These are phyloP conservation scores for Microcebus ravelobensis DNA, from an alignment of 2,113 vertebrate genomes.

Conservation along the genomic window DNA sequence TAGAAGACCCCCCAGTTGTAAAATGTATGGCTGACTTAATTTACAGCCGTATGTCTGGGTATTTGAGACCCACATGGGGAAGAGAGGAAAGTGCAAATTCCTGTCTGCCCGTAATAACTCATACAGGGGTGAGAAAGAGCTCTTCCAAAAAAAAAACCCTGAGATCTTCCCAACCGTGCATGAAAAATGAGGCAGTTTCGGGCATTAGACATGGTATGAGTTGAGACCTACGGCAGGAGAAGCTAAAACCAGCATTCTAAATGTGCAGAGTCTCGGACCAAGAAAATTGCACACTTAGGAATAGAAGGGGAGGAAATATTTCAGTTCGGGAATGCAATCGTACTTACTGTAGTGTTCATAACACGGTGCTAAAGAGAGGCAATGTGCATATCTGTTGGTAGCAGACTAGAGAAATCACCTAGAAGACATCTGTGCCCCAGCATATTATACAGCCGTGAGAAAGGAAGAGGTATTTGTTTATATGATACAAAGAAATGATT, in stretches of 20 bases:
- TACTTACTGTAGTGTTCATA: no score
- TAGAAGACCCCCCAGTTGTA: no score
- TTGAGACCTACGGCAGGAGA: not conserved
- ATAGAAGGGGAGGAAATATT: no score
- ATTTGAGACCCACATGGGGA: not conserved
- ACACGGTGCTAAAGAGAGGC: accelerated
- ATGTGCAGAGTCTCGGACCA: not conserved
- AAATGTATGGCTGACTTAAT: accelerated
- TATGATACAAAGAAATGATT: not conserved
- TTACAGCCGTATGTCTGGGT: accelerated
- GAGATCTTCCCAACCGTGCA: accelerated
- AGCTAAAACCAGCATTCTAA: not conserved
- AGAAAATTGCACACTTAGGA: not conserved
- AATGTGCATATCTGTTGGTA: no score
- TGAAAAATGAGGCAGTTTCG: not conserved
- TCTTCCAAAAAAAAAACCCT: not conserved
- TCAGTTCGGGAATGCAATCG: not conserved
- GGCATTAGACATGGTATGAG: not conserved
- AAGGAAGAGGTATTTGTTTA: not conserved
- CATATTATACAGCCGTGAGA: not conserved
- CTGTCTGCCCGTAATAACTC: accelerated
- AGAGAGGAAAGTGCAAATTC: not conserved
- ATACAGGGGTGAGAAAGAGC: accelerated
- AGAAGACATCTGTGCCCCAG: no score
- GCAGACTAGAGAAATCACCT: not conserved